Evolutionary conservation across 2,888 invertebrate genomes (phyloP).

Genomic region (Miltochrista miniata): DNA sequence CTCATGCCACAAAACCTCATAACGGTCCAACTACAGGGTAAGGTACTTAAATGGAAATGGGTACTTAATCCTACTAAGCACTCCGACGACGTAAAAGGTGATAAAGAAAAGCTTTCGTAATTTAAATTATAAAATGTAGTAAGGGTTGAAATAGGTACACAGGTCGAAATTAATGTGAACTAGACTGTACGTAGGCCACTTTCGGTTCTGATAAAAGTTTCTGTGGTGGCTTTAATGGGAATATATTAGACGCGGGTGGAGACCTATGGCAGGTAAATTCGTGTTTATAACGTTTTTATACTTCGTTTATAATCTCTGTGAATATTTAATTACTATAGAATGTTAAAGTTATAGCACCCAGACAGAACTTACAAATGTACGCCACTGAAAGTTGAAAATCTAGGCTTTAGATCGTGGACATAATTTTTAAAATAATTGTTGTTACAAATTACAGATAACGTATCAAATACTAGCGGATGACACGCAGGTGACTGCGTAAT

Average conservation of each 20-base stretch:
- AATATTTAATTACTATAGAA: conserved; percentile 17
- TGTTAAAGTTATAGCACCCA: conserved; percentile 6
- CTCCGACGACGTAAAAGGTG: neutral
- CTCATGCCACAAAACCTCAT: neutral
- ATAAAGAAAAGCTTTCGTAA: neutral
- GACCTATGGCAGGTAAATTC: too few relatives aligned
- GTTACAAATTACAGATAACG: neutral
- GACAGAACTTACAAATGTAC: conserved; percentile 7
- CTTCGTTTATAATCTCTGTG: conserved; percentile 4
- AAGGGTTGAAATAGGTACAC: neutral
- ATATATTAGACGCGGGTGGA: too few relatives aligned
- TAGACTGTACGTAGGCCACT: too few relatives aligned
- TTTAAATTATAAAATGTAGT: neutral
- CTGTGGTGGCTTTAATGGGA: too few relatives aligned
- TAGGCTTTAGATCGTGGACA: neutral
- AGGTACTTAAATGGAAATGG: conserved; percentile 24
- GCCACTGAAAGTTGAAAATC: neutral
- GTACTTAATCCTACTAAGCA: conserved; percentile 10
- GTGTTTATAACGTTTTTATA: conserved; percentile 4
- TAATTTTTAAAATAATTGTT: too few relatives aligned
- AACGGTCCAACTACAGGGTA: conserved; percentile 19
- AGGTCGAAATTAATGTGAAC: neutral
- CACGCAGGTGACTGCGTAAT: too few relatives aligned
- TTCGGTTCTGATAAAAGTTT: too few relatives aligned
- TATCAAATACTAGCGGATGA: too few relatives aligned